These are phyloP conservation scores for Tetragonula clypearis DNA, from an alignment of 1,140 invertebrate species.

Conservation along the genomic window DNA sequence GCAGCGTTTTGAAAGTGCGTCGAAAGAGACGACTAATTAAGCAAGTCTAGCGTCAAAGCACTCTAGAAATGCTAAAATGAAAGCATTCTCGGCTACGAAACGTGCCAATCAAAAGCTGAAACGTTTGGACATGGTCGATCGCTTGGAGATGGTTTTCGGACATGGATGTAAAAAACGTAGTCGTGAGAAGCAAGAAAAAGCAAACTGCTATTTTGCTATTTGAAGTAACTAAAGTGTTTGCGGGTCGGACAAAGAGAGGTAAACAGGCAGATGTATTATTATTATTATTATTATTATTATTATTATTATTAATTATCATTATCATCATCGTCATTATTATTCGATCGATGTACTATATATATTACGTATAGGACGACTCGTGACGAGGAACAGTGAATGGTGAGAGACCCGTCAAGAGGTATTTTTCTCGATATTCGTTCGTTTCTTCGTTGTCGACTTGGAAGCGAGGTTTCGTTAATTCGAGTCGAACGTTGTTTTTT, in stretches of 20 bases:
- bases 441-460: not conserved
- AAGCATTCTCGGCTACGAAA: conserved; percentile 75
- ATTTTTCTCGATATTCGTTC: not conserved
- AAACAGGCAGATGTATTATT: not conserved
- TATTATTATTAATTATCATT: not conserved
- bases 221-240: not conserved
- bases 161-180: not conserved
- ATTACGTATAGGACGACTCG: no score
- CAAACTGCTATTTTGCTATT: conserved; percentile 21
- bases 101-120: conserved; percentile 78
- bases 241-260: not conserved
- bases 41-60: conserved; percentile 74
- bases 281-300: not conserved
- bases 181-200: conserved; percentile 45
- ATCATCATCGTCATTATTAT: no score
- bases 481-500: not conserved
- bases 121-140: conserved; percentile 37
- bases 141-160: conserved; percentile 32
- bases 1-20: conserved; percentile 34
- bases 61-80: conserved; percentile 67
- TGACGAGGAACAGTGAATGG: not conserved
- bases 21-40: conserved; percentile 58
- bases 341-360: not conserved
- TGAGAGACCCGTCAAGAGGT: conserved; percentile 19
- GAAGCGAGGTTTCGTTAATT: conserved; percentile 10